phyloP scores from a whole-genome alignment of 2,797 vertebrate species.

The Halcyon smyrnensis region DNA sequence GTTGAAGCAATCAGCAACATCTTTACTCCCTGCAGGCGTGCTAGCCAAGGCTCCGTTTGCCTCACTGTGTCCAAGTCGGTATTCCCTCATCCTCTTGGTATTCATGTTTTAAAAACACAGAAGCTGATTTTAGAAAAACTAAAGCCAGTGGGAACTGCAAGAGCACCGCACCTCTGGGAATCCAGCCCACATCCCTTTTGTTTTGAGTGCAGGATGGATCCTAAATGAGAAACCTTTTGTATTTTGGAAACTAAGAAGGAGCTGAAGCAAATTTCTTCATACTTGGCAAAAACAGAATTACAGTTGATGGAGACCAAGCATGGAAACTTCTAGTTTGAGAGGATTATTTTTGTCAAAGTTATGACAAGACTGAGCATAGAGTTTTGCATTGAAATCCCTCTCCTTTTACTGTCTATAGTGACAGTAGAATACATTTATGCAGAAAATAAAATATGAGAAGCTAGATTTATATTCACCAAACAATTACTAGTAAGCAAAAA shows the following conservation, averaged over 20 bases:
- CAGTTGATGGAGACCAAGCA: constrained; percentile 44
- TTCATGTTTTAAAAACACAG: constrained; percentile 54
- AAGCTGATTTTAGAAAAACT: constrained; percentile 53
- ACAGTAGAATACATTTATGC: constrained; percentile 22
- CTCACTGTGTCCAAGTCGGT: background rate
- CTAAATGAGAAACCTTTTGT: constrained; percentile 45
- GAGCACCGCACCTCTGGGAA: constrained; percentile 32
- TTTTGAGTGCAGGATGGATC: constrained; percentile 38
- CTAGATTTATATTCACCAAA: constrained; percentile 58
- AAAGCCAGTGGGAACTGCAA: constrained; percentile 1
- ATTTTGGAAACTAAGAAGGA: constrained; percentile 41
- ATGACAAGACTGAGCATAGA: constrained; percentile 19
- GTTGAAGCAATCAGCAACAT: background rate
- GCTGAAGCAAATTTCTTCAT: constrained; percentile 46
- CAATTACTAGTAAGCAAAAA: constrained; percentile 65
- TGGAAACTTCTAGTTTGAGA: constrained; percentile 51
- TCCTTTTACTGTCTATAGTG: constrained; percentile 19
- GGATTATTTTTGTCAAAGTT: constrained; percentile 61
- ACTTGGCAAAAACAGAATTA: constrained; percentile 32
- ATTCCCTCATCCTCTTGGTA: constrained; percentile 53
- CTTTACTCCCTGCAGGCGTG: background rate
- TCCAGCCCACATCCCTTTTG: constrained; percentile 50
- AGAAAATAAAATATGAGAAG: constrained; percentile 37
- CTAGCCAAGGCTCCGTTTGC: background rate
- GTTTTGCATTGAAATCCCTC: constrained; percentile 35